Evolutionary conservation across 2,888 invertebrate genomes (phyloP).

Genomic region (Patella pellucida): DNA sequence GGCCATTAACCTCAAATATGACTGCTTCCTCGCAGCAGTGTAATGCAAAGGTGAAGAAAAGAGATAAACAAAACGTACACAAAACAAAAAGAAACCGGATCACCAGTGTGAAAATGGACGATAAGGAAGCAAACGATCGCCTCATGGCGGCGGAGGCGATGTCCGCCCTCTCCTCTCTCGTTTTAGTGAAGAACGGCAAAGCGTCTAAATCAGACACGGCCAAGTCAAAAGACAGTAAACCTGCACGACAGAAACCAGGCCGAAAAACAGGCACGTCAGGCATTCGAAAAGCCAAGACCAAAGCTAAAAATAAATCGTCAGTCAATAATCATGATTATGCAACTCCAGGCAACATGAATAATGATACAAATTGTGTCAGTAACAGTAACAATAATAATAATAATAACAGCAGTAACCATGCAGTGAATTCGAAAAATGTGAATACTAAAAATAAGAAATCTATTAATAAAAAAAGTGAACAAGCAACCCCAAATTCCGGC

Average conservation of each 20-base stretch:
- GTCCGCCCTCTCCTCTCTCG: background rate
- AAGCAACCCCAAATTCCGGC: background rate
- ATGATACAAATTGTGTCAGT: no score
- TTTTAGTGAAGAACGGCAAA: background rate
- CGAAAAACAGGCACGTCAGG: background rate
- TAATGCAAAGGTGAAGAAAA: no score
- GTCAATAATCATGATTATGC: no score
- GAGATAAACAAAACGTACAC: no score
- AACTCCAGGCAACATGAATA: no score
- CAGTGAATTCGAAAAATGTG: background rate
- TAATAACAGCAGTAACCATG: background rate
- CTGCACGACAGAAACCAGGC: background rate
- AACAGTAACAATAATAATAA: background rate
- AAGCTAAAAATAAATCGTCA: background rate
- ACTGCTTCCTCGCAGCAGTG: background rate
- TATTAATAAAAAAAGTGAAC: no score
- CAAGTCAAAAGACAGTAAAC: background rate
- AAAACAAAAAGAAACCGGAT: background rate
- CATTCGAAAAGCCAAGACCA: background rate
- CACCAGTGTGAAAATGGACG: constrained; percentile 2
- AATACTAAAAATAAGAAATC: background rate
- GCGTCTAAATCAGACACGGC: background rate
- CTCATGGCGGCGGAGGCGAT: constrained; percentile 2
- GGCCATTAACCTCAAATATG: background rate
- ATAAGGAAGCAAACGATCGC: constrained; percentile 1